Conservation (phyloP, 2,113 vertebrate species). For the Elaphurus davidianus region DNA sequence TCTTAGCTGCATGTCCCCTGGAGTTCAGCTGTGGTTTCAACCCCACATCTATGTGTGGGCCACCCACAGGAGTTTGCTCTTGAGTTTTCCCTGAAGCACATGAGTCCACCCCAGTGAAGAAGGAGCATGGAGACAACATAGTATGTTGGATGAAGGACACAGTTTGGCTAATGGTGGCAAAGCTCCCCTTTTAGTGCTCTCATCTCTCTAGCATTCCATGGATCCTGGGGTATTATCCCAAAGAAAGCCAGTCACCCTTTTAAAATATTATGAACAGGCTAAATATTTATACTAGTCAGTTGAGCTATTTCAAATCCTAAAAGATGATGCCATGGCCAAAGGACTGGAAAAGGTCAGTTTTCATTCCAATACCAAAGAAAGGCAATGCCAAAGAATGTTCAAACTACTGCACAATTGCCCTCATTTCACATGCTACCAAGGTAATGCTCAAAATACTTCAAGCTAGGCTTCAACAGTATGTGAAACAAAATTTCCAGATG, state of each 20-base stretch:
- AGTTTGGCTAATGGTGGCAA: background rate
- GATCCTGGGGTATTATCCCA: background rate
- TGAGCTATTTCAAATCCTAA: background rate
- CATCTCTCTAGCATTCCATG: background rate
- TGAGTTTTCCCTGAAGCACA: background rate
- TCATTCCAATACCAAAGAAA: background rate
- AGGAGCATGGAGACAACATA: background rate
- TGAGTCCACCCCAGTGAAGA: background rate
- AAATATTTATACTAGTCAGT: background rate
- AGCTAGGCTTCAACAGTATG: background rate
- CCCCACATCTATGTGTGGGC: background rate
- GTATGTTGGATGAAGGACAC: background rate
- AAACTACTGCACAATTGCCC: background rate
- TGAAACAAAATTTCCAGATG: background rate
- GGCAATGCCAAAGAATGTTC: background rate
- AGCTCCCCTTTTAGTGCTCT: background rate
- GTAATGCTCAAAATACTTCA: background rate
- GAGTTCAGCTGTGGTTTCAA: background rate
- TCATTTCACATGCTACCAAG: background rate
- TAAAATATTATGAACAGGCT: background rate
- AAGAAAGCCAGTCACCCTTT: constrained; percentile 9
- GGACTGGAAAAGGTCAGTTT: background rate
- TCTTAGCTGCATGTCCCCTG: background rate
- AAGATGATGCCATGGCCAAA: background rate
- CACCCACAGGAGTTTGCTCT: background rate